Evolutionary conservation across 2,888 invertebrate genomes (phyloP), one percentile per base, ranked within the genome.

Genomic region (Cantharis lateralis): DNA sequence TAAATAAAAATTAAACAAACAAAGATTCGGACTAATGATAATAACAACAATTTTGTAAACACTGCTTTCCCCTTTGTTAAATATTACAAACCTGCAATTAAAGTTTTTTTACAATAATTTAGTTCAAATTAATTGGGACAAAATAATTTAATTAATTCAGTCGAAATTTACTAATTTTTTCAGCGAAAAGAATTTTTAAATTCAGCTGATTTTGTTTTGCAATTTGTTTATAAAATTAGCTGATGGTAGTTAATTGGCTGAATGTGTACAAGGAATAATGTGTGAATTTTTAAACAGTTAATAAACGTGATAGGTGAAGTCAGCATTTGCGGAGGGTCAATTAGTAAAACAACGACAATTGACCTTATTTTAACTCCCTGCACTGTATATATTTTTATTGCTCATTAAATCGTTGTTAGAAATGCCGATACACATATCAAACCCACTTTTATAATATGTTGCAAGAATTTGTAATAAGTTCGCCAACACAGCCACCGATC

Each of bases 271-370:
- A 48, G 48, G n/a, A 48, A 48, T 48, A 48, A 24, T 20, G 18
- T 66, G 24, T 66, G 20, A 66, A 66, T 66, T 66, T 66, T 64
- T 66, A 20, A 66, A 66, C 64, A 24, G 18, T 24, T 48, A 76
- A 76, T 72, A 61, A 76, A 76, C 70, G 70, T 68, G 48, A 66
- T 72, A 73, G 76, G 73, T 76, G 76, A 76, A 76, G 72, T 76
- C 72, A 72, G 72, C 75, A 74, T 72, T 70, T 74, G 74, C 73
- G 48, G 71, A 71, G 75, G 79, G 79, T 79, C 81, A 76, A 78
- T 78, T 78, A 75, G 78, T 76, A 32, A 78, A 71, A 79, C 74
- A 20, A 77, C 69, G 73, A 72, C 76, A 75, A 77, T 80, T 80
- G 75, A 72, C 77, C 76, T 66, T 75, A 70, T 70, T 68, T 72